Base-by-base conservation (phyloP, 2,113 vertebrate genomes). In the Etheostoma cragini region DNA sequence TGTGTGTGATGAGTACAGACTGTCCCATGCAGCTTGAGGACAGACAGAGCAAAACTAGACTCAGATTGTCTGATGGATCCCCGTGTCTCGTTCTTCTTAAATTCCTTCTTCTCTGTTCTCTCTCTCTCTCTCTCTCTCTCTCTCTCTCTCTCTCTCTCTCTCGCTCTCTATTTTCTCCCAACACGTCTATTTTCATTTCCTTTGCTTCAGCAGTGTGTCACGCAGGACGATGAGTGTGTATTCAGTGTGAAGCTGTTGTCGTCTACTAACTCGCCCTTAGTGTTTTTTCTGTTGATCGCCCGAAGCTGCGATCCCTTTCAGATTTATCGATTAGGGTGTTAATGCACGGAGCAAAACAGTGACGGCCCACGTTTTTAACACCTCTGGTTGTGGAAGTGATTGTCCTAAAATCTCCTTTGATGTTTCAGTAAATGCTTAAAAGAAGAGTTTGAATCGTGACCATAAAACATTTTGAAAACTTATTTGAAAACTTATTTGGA, bases 1-100 rank as follows among this genome's bases (percentile, higher is more conserved):
- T 26, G 42, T 65, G 52, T 38, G 19, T 80, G 86, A 76, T 69
- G 58, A 69, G 81, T 45, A 67, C 82, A 82, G 71, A 35, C 64
- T 72, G 75, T 81, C 82, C 70, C 49, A 30, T 30, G 30, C 30
- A 46, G 79, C 80, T 67, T 5, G 19, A 69, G 76, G 77, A 19
- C 67, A 79, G 71, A 68, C 57, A 61, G 71, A 60, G 57, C 52
- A 38, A 66, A 63, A 73, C 72, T 50, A 49, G n/a, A 38, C 68
- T 70, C 52, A 24, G 46, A 22, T n/a, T 61, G 22, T 65, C 46
- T 71, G 52, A 52, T 67, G 33, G 57, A 63, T 78, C 21, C 49
- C 53, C 81, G 7, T 38, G 4, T 53, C 64, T 54, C 14, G 26
- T 26, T 12, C n/a, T 17, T 50, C 4, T 10, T 61, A 22, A 38